These are phyloP conservation scores for Loxodonta africana DNA, from an alignment of 2,113 vertebrate genomes.

Conservation along the genomic window DNA sequence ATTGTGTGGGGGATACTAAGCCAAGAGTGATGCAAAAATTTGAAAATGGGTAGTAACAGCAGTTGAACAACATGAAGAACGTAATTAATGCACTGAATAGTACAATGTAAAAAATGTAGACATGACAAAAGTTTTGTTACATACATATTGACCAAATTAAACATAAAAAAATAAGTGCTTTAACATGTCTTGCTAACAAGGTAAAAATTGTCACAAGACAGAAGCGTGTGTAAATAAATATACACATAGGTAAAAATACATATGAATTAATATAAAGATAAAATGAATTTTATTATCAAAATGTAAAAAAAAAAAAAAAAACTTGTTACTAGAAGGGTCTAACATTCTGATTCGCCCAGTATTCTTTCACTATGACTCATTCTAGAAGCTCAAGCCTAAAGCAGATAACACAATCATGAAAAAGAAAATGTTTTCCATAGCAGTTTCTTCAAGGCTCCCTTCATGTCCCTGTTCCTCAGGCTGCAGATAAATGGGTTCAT, in stretches of 20 bases:
- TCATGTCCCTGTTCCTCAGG: slow-evolving; percentile 64
- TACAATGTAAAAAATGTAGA: background rate
- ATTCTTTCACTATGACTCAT: background rate
- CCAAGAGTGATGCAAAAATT: background rate
- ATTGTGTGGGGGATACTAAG: background rate
- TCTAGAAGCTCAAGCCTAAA: background rate
- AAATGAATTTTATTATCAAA: background rate
- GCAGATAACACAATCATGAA: background rate
- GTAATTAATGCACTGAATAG: background rate
- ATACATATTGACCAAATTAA: background rate
- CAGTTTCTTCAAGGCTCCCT: slow-evolving; percentile 44
- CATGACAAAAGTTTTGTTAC: background rate
- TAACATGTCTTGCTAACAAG: background rate
- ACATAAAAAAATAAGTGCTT: background rate
- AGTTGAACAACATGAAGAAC: background rate
- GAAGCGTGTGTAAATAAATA: background rate
- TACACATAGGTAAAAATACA: background rate
- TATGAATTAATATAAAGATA: background rate
- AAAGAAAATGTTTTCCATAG: background rate
- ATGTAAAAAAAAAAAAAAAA: background rate
- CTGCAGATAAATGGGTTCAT: slow-evolving; percentile 76
- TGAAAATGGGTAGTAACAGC: background rate
- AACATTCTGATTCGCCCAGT: background rate
- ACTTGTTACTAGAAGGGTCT: background rate
- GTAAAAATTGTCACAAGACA: background rate